Conservation (phyloP, 1,140 invertebrate species). For the Halictus rubicundus region DNA sequence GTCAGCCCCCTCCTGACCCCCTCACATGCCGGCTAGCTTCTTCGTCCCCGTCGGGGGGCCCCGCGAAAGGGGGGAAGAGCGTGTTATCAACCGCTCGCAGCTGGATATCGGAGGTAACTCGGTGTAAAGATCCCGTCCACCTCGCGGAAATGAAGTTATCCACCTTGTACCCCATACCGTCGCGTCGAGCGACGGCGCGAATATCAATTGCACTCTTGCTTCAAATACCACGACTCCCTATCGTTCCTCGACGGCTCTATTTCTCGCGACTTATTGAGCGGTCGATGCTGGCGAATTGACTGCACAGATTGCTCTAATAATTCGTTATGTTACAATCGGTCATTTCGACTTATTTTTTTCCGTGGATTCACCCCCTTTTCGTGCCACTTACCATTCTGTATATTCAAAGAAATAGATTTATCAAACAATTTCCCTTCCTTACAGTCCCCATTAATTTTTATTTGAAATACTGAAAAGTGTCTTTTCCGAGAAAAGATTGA, state of each 20-base stretch:
- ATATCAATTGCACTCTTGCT: slow-evolving; percentile 21
- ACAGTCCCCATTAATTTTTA: too few species aligned
- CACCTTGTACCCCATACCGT: not conserved
- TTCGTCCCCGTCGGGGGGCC: slow-evolving; percentile 38
- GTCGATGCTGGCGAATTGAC: not conserved
- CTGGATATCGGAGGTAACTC: slow-evolving; percentile 50
- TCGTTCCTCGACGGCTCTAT: slow-evolving; percentile 6
- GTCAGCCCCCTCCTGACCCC: slow-evolving; percentile 48
- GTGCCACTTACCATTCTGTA: too few species aligned
- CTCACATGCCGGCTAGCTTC: slow-evolving; percentile 44
- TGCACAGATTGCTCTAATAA: too few species aligned
- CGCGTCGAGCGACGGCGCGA: not conserved
- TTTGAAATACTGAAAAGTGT: too few species aligned
- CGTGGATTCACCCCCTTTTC: too few species aligned
- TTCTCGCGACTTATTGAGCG: too few species aligned
- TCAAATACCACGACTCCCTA: too few species aligned
- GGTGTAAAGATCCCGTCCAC: slow-evolving; percentile 23
- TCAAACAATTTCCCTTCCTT: too few species aligned
- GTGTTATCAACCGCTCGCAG: slow-evolving; percentile 43
- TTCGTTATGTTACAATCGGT: too few species aligned
- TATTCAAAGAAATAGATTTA: too few species aligned
- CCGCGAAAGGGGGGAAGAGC: not conserved
- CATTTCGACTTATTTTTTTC: too few species aligned
- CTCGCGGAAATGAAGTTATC: not conserved
- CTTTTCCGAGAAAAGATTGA: too few species aligned